Evolutionary conservation across 2,113 vertebrate genomes (phyloP).

Genomic region (Oenanthe melanoleuca): DNA sequence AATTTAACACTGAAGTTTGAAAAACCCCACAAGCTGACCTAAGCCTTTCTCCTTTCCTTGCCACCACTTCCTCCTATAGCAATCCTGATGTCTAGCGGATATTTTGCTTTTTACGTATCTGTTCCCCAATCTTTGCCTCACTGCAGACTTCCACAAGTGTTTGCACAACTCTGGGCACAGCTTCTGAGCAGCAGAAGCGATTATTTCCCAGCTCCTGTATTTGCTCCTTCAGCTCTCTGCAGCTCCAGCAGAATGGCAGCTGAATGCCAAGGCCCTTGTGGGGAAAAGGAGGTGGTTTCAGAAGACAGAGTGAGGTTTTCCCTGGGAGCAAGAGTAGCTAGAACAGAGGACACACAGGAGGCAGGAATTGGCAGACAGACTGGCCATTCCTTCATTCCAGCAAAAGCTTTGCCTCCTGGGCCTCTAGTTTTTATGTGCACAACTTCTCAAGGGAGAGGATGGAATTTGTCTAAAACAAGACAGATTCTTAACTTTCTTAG

Average conservation of each 20-base stretch:
- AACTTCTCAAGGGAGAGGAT: not conserved
- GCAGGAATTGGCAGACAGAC: not conserved
- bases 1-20: not conserved
- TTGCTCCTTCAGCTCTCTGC: not conserved
- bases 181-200: rapidly evolving
- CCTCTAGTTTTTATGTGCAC: too few relatives aligned
- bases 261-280: not conserved
- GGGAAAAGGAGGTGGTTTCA: not conserved
- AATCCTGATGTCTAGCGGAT: not conserved
- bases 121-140: not conserved
- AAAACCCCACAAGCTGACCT: not conserved
- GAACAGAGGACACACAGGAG: not conserved
- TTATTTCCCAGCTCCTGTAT: not conserved
- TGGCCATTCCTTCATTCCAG: not conserved
- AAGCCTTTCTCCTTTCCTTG: not conserved
- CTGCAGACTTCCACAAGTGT: not conserved
- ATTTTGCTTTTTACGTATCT: not conserved
- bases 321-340: not conserved
- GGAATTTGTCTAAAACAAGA: not conserved
- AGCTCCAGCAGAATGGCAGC: not conserved
- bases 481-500: not conserved
- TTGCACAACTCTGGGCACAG: not conserved
- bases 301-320: not conserved
- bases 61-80: not conserved
- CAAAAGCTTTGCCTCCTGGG: not conserved